Conservation (phyloP, 2,113 vertebrate genomes). For the Cygnus atratus region DNA sequence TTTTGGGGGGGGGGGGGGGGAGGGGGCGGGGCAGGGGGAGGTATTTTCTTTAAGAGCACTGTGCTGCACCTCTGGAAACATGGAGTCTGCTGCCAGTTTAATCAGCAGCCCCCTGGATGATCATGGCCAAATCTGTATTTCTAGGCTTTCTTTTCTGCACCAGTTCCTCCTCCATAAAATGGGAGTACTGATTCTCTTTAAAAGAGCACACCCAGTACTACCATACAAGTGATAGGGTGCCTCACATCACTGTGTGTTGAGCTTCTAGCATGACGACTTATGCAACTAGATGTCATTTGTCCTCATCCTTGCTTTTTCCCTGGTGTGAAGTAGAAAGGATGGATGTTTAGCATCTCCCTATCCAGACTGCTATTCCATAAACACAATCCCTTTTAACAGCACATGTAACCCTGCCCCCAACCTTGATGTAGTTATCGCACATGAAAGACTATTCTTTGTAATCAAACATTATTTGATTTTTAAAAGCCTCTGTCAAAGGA, state of each 20-base stretch:
- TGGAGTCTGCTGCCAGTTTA: background rate
- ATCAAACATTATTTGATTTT: background rate
- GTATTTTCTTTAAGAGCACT: background rate
- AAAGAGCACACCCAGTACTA: background rate
- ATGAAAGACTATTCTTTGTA: background rate
- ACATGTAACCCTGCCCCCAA: background rate
- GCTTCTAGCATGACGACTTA: background rate
- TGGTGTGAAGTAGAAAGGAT: background rate
- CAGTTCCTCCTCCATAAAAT: background rate
- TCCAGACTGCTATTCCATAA: background rate
- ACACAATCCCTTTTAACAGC: no score
- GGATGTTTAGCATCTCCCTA: background rate
- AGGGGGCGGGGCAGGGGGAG: no score
- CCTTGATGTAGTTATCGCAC: background rate
- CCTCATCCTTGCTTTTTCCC: background rate
- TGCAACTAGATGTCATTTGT: background rate
- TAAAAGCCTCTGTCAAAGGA: background rate
- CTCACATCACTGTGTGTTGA: background rate
- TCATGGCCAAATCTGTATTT: background rate
- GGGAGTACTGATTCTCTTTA: background rate
- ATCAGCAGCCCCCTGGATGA: background rate
- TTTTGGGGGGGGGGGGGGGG: no score
- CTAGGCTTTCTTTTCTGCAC: background rate
- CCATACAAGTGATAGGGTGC: background rate
- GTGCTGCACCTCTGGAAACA: background rate